Evolutionary conservation across 2,888 invertebrate genomes (phyloP), one percentile per base, ranked within the genome.

Genomic region (Plemyria rubiginata): DNA sequence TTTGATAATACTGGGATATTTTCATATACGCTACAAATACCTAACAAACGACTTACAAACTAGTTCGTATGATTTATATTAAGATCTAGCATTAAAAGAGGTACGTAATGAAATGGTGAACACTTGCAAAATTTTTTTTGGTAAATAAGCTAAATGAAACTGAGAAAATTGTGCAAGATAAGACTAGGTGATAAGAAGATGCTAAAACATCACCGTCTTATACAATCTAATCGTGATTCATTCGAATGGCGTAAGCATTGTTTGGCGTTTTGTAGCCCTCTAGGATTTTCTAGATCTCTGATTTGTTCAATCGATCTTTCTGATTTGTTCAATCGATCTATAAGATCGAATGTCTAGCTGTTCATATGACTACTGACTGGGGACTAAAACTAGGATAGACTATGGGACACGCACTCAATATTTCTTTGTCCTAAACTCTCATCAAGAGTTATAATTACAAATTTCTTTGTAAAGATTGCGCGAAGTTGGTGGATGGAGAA

Each of bases 191-290:
- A 53, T 22, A 22, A 32, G 43, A 49, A 32, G 43, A 49, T 40
- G 41, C 13, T 22, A 29, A 29, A 22, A 12, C 8, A 41, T 28
- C 49, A 11, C n/a, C 48, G 43, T 15, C 13, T 22, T 36, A n/a
- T n/a, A 36, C 13, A 53, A 57, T 62, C 49, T 52, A 22, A 53
- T 43, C 36, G 40, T 57, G 57, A 54, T 16, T 48, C 49, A 62
- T 32, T 43, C 4, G 43, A 12, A 54, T 57, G 53, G 15, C 43
- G 54, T 51, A 16, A 45, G 16, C 16, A 45, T 36, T 36, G 11
- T 38, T 11, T 9, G 11, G 11, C 3, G 36, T 11, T 11, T 11
- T 38, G 2, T 22, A 22, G 22, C 3, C 22, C 22, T 22, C 22
- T 22, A 22, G 22, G 32, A 32, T 32, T 7, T 32, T 7, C 7